Evolutionary conservation across 2,888 invertebrate species (phyloP).

Genomic region (Leptinotarsa juncta): DNA sequence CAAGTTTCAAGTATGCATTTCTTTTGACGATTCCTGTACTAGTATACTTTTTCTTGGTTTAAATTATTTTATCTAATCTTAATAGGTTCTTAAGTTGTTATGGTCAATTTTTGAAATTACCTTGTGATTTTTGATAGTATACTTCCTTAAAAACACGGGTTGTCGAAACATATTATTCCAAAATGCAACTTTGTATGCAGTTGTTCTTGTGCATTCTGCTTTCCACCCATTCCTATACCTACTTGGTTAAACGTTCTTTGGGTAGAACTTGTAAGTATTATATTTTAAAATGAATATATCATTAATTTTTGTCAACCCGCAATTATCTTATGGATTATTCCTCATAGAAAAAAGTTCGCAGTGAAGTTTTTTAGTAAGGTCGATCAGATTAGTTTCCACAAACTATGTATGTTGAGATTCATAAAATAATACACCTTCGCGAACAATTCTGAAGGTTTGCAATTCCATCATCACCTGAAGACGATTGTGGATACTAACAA

Average conservation of each 20-base stretch:
- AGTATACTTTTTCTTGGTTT: no score
- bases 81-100: constrained; percentile 15
- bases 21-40: no score
- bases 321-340: not conserved
- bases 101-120: not conserved
- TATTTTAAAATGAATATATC: not conserved
- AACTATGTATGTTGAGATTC: no score
- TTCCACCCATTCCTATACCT: not conserved
- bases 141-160: not conserved
- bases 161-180: constrained; percentile 3
- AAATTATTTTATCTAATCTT: constrained; percentile 5
- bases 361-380: no score
- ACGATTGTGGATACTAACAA: no score
- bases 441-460: no score
- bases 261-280: constrained; percentile 2
- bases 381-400: no score
- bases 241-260: not conserved
- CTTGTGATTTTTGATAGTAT: not conserved
- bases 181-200: not conserved
- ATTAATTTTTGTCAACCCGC: not conserved
- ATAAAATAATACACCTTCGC: no score
- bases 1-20: no score
- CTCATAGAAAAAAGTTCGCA: not conserved
- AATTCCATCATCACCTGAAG: no score
- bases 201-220: not conserved